Conservation (phyloP, 2,113 vertebrate genomes). For the Poeciliopsis retropinna region DNA sequence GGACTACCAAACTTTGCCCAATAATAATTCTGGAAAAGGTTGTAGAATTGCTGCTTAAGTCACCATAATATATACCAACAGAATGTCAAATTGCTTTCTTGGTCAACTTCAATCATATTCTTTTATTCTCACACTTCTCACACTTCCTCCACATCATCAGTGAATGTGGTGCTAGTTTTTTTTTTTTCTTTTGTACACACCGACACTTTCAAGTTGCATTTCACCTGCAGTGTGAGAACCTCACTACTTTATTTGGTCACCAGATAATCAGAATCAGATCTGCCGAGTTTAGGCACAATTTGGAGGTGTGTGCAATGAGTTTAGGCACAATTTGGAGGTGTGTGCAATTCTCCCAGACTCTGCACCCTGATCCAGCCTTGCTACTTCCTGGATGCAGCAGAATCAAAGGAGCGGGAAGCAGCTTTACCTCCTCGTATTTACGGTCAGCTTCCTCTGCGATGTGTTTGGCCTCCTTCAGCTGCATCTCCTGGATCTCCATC, state of each 20-base stretch:
- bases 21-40: not conserved
- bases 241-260: not conserved
- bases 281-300: not conserved
- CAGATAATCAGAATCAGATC: not conserved
- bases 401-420: not conserved
- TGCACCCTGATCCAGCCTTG: not conserved
- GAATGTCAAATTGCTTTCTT: not conserved
- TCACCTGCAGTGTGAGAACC: not conserved
- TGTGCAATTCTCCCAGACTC: not conserved
- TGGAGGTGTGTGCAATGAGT: not conserved
- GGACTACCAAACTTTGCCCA: not conserved
- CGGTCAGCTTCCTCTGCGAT: slow-evolving; percentile 97
- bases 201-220: not conserved
- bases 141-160: not conserved
- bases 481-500: slow-evolving; percentile 99
- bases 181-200: not conserved
- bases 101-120: no score
- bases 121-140: not conserved
- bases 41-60: not conserved
- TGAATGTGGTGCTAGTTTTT: not conserved
- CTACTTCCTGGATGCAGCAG: not conserved
- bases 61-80: not conserved
- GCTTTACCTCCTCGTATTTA: slow-evolving; percentile 95
- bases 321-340: not conserved
- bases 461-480: slow-evolving; percentile 97